Evolutionary conservation across 2,113 vertebrate genomes (phyloP), one percentile per base, ranked within the genome.

Genomic region (Sinocyclocheilus anophthalmus): DNA sequence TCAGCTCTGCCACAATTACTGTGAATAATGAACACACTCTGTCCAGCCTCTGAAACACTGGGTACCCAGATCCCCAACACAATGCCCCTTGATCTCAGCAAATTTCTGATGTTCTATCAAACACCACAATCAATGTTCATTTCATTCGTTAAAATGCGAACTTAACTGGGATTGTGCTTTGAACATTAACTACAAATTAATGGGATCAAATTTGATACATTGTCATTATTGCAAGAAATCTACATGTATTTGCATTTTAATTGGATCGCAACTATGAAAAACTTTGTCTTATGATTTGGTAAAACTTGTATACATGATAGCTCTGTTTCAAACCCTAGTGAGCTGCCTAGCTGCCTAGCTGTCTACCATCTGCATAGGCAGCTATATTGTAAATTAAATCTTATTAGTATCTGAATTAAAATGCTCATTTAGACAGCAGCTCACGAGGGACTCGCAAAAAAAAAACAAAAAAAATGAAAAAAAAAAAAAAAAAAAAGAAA

Each of bases 1-100:
- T 87, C 85, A 87, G 65, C 90, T 67, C 87, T 87, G 73, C 84
- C 84, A 79, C 20, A 87, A 86, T 92, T 92, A 87, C 86, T 88
- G 20, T 79, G 76, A 91, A 89, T 90, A 92, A 88, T 88, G 87
- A 84, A 87, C 69, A 91, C 78, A 88, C 65, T 82, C 50, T 45
- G 55, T 37, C 42, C 61, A 85, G 48, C 24, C 18, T 83, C 69
- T 80, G 33, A 1, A 13, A 84, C 86, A 20, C 77, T 18, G 42
- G 75, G 69, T 59, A 50, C 30, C 11, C 55, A 22, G 10, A 53
- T 78, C 39, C 42, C 78, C 50, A n/a, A 26, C 65, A 80, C 72
- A 65, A 65, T 85, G 24, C 13, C 2, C 50, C 84, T 53, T 42
- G 37, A 67, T 81, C 69, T 22, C 30, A 2, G 20, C 50, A 53